These are phyloP conservation scores for Aphidius ervi DNA, from an alignment of 1,140 invertebrate genomes.

Conservation along the genomic window DNA sequence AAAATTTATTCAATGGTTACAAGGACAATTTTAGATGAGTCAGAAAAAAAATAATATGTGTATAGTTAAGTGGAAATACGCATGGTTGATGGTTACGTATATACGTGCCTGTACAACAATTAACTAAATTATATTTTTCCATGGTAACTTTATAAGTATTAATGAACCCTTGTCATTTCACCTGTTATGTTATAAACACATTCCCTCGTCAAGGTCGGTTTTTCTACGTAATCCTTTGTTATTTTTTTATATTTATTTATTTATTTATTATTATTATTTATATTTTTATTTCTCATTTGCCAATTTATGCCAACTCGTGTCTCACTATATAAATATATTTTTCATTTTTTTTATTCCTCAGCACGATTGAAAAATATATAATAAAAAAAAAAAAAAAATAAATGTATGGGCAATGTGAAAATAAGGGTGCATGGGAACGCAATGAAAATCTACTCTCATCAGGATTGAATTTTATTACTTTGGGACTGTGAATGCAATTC, in stretches of 20 bases:
- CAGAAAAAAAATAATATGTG: background rate
- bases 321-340: background rate
- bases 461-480: too few relatives aligned
- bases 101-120: slow-evolving; percentile 2
- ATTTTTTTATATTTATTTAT: too few relatives aligned
- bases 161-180: slow-evolving; percentile 5
- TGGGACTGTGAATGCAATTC: background rate
- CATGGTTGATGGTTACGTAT: background rate
- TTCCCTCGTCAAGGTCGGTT: slow-evolving; percentile 4
- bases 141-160: background rate
- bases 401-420: background rate
- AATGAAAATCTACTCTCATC: too few relatives aligned
- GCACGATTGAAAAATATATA: too few relatives aligned
- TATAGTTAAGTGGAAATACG: too few relatives aligned
- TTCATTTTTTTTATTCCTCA: background rate
- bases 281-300: background rate
- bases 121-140: slow-evolving; percentile 5
- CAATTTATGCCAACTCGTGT: too few relatives aligned
- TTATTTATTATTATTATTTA: too few relatives aligned
- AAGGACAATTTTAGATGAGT: slow-evolving; percentile 5
- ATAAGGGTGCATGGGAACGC: background rate
- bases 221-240: too few relatives aligned
- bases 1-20: slow-evolving; percentile 6
- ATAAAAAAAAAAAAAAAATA: too few relatives aligned
- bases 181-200: background rate